Conservation (phyloP, 2,888 invertebrate genomes). For the Deilephila elpenor region DNA sequence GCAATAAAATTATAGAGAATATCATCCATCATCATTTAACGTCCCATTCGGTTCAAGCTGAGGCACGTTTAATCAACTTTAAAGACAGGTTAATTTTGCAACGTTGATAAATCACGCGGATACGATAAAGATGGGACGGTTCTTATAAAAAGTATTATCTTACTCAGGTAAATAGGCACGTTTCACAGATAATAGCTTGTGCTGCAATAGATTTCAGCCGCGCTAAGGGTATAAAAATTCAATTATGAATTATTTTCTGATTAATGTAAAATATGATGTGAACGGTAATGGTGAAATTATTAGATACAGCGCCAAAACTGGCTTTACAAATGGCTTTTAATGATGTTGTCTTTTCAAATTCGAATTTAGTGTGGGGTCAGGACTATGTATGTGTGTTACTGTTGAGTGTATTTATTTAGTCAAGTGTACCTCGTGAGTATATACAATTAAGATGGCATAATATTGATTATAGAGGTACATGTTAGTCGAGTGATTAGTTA, state of each 20-base stretch:
- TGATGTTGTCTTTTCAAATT: neutral
- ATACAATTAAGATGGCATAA: neutral
- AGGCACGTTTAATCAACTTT: constrained; percentile 61
- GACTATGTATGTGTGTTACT: too few species aligned
- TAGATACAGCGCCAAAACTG: neutral
- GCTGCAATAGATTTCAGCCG: neutral
- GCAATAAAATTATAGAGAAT: constrained; percentile 7
- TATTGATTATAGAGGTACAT: constrained; percentile 29
- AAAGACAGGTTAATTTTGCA: constrained; percentile 55
- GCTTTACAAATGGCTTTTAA: neutral
- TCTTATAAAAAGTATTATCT: neutral
- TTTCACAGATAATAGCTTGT: neutral
- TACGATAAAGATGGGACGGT: neutral
- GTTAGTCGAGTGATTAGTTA: constrained; percentile 33
- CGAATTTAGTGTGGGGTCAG: too few species aligned
- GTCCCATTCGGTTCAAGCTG: constrained; percentile 49
- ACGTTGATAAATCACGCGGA: constrained; percentile 52
- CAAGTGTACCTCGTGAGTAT: constrained; percentile 1
- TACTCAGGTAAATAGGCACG: neutral
- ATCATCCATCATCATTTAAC: constrained; percentile 54
- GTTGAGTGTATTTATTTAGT: neutral
- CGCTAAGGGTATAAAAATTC: neutral
- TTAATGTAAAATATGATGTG: neutral
- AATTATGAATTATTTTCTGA: too few species aligned
- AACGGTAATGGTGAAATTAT: neutral